Percentiles rank a stretch among this genome's conserved stretches.
These are phyloP conservation scores for Spongia lamella DNA, from an alignment of 37 sponge, comb jelly and placozoan species.

Conservation along the genomic window DNA sequence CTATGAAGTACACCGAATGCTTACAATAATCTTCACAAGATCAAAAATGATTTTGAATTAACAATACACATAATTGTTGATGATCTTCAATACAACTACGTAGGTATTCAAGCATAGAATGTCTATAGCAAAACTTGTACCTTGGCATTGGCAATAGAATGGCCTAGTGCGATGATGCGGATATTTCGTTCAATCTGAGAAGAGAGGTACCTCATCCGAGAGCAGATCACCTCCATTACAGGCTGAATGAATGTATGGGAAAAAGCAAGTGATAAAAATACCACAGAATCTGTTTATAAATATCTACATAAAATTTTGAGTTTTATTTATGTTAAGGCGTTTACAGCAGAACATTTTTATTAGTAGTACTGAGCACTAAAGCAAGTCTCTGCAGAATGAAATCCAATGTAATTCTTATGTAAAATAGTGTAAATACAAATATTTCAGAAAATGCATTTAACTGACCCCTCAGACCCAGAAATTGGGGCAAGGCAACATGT, in stretches of 20 bases:
- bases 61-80: background rate
- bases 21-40: background rate
- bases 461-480: background rate
- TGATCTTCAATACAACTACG: background rate
- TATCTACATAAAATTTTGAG: too few relatives aligned
- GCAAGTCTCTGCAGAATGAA: too few relatives aligned
- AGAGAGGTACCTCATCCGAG: constrained; percentile 96
- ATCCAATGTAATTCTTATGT: too few relatives aligned
- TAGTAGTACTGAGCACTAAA: too few relatives aligned
- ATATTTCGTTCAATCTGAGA: constrained; percentile 93
- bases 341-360: too few relatives aligned
- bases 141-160: constrained; percentile 95
- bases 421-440: background rate
- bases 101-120: background rate
- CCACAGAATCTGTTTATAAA: too few relatives aligned
- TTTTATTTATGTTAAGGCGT: too few relatives aligned
- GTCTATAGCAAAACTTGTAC: constrained; percentile 7
- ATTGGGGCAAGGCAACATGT: too few relatives aligned
- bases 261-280: background rate
- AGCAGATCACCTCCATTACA: constrained; percentile 89
- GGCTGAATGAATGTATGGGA: constrained; percentile 48
- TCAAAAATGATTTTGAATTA: background rate
- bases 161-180: constrained; percentile 90
- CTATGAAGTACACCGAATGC: too few relatives aligned
- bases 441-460: background rate